Percentiles rank a stretch among this genome's conserved stretches.
phyloP scores from a whole-genome alignment of 2,888 invertebrate species.

The Pocota personata region DNA sequence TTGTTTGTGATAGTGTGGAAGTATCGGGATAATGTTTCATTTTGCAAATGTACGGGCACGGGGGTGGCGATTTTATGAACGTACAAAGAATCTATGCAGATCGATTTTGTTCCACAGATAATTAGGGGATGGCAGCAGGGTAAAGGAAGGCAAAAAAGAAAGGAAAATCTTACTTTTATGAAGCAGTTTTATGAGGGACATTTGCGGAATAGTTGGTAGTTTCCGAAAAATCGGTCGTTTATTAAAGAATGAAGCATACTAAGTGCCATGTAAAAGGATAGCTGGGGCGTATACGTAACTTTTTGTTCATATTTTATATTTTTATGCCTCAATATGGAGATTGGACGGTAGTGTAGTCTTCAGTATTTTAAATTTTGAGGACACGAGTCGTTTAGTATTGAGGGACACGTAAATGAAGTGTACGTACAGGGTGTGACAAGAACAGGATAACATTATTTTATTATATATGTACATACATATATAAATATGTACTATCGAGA shows the following conservation, averaged over 20 bases:
- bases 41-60: neutral
- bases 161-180: constrained; percentile 9
- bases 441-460: too few species aligned
- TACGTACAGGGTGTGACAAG: too few species aligned
- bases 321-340: neutral
- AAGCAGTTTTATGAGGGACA: neutral
- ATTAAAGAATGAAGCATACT: neutral
- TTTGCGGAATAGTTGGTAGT: neutral
- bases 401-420: too few species aligned
- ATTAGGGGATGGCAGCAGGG: neutral
- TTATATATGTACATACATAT: too few species aligned
- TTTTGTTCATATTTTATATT: neutral
- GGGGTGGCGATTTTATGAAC: neutral
- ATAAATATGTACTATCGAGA: too few species aligned
- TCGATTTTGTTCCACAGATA: constrained; percentile 3
- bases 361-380: too few species aligned
- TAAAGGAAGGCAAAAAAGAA: neutral
- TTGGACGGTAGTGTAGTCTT: neutral
- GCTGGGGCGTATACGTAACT: constrained; percentile 1
- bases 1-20: neutral
- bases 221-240: neutral
- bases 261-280: neutral
- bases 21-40: constrained; percentile 21
- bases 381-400: too few species aligned
- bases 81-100: neutral